phyloP scores from a whole-genome alignment of 1,140 invertebrate genomes.

The Drosophila murphyi region DNA sequence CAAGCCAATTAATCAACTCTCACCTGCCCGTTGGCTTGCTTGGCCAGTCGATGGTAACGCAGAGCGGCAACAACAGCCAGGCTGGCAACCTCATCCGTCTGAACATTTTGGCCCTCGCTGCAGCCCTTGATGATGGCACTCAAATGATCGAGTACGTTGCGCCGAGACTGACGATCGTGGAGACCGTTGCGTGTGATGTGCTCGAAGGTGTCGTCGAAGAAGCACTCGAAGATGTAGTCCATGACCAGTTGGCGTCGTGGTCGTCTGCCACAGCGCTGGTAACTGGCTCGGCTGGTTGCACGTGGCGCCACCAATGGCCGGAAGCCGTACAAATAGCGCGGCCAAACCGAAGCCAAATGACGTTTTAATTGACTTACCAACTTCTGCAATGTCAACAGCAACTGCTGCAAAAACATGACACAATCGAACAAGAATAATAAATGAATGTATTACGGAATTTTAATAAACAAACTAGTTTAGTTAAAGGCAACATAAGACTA shows the following conservation, averaged over 20 bases:
- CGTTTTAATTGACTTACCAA: conserved; percentile 74
- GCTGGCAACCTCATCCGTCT: conserved; percentile 74
- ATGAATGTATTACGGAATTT: conserved; percentile 4
- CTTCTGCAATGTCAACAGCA: conserved; percentile 56
- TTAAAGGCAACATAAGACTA: background rate
- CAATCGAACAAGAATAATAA: conserved; percentile 6
- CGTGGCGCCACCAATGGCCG: conserved; percentile 32
- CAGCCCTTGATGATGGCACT: conserved; percentile 82
- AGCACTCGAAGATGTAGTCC: conserved; percentile 84
- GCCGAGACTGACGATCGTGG: conserved; percentile 77
- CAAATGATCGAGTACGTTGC: conserved; percentile 82
- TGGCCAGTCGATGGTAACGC: conserved; percentile 75
- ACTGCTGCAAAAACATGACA: conserved; percentile 70
- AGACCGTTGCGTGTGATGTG: conserved; percentile 77
- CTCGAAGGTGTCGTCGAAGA: conserved; percentile 81
- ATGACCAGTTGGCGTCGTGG: conserved; percentile 64
- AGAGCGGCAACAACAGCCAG: conserved; percentile 79
- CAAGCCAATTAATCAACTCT: conserved; percentile 3
- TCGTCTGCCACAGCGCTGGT: conserved; percentile 46
- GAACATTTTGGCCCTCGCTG: conserved; percentile 75
- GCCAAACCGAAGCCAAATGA: conserved; percentile 61
- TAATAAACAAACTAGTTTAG: conserved; percentile 5
- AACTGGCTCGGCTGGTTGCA: conserved; percentile 31
- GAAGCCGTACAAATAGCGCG: conserved; percentile 65
- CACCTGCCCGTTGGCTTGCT: conserved; percentile 65